phyloP scores from a whole-genome alignment of 2,797 vertebrate genomes.

The Xenops minutus region DNA sequence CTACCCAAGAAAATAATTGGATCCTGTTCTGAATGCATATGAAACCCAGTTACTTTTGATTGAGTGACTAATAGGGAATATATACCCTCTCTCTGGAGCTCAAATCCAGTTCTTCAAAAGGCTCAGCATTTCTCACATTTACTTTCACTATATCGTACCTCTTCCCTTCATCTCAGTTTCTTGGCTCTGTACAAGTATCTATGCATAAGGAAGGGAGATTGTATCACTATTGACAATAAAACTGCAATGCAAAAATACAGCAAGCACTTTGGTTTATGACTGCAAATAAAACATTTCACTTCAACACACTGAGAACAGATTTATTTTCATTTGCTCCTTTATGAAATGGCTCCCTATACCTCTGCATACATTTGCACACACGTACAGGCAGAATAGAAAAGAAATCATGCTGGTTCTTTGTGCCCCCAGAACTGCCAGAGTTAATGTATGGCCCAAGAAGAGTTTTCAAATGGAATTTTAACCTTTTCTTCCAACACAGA shows the following conservation, averaged over 20 bases:
- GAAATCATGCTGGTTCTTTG: conserved; percentile 27
- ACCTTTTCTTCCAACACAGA: conserved; percentile 59
- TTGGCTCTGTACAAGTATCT: background rate
- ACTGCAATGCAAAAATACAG: conserved; percentile 60
- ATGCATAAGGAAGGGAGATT: conserved; percentile 17
- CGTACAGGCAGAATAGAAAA: conserved; percentile 15
- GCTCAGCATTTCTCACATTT: background rate
- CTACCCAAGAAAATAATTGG: background rate
- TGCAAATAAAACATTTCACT: conserved; percentile 58
- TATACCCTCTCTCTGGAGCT: background rate
- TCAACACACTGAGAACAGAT: conserved; percentile 47
- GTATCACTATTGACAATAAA: conserved; percentile 59
- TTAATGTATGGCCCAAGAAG: conserved; percentile 63
- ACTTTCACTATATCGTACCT: conserved; percentile 1
- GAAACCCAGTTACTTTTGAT: background rate
- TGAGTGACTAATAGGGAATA: background rate
- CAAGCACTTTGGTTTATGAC: conserved; percentile 58
- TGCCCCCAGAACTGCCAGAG: conserved; percentile 50
- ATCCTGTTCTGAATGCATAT: background rate
- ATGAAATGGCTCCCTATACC: conserved; percentile 22
- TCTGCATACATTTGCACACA: background rate
- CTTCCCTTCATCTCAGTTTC: background rate
- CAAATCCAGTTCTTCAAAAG: conserved; percentile 7
- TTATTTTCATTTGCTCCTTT: conserved; percentile 53
- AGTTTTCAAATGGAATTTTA: conserved; percentile 62